Percentiles rank a stretch among this genome's conserved stretches.
phyloP scores from a whole-genome alignment of 1,140 invertebrate species.

The Bicyclus anynana region DNA sequence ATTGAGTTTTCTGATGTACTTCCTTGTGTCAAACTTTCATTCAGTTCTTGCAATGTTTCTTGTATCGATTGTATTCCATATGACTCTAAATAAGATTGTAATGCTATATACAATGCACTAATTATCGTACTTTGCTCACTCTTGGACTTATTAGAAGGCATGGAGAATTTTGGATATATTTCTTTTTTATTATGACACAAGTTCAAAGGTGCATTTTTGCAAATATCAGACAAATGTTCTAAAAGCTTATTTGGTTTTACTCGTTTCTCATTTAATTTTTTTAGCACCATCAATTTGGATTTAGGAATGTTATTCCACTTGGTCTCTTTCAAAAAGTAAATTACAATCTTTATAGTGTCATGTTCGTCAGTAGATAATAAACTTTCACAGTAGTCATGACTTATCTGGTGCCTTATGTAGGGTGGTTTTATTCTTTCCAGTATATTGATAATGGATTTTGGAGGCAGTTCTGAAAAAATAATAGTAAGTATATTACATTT shows the following conservation, averaged over 20 bases:
- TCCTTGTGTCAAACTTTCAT: neutral
- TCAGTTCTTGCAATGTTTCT: conserved; percentile 35
- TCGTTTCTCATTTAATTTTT: conserved; percentile 18
- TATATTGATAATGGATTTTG: conserved; percentile 40
- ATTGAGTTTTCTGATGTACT: neutral
- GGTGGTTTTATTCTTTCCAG: conserved; percentile 49
- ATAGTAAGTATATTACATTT: no score
- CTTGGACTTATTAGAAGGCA: neutral
- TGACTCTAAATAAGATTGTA: conserved; percentile 51
- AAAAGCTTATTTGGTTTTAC: conserved; percentile 32
- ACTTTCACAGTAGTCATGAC: conserved; percentile 31
- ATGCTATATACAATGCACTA: conserved; percentile 38
- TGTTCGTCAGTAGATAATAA: conserved; percentile 32
- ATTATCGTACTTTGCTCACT: conserved; percentile 32
- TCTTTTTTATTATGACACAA: conserved; percentile 1
- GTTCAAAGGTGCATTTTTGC: conserved; percentile 2
- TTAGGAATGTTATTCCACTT: conserved; percentile 38
- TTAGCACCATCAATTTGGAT: conserved; percentile 10
- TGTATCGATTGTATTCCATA: conserved; percentile 44
- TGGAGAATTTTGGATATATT: conserved; percentile 18
- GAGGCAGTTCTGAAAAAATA: conserved; percentile 46
- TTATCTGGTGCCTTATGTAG: conserved; percentile 48
- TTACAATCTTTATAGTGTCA: conserved; percentile 42
- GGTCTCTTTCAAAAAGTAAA: conserved; percentile 38
- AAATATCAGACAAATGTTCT: conserved; percentile 31